Percentiles rank a stretch among this genome's conserved stretches.
phyloP scores from a whole-genome alignment of 1,140 invertebrate species.

The Drosophila nigromelanica region DNA sequence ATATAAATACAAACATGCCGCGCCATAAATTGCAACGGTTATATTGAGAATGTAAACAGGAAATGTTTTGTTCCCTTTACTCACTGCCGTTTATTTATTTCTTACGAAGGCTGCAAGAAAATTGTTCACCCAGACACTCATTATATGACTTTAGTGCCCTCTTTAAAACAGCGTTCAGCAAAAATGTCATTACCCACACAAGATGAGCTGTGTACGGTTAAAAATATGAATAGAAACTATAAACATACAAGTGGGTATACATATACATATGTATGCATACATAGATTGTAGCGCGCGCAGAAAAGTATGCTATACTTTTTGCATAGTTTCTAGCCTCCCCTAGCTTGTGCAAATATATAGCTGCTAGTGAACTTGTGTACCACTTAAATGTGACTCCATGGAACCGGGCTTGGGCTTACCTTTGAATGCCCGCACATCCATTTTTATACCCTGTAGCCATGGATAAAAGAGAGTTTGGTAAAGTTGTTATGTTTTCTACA shows the following conservation, averaged over 20 bases:
- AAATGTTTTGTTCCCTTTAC: conserved; percentile 65
- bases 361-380: conserved; percentile 1
- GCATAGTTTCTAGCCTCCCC: background rate
- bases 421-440: too few species aligned
- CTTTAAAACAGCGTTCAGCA: conserved; percentile 6
- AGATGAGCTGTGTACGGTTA: background rate
- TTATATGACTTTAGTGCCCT: conserved; percentile 14
- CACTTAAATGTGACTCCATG: conserved; percentile 6
- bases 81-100: conserved; percentile 17
- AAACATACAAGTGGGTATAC: background rate
- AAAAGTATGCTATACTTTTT: conserved; percentile 25
- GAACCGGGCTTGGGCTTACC: background rate
- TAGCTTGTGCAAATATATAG: background rate
- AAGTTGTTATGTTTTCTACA: too few species aligned
- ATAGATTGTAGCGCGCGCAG: background rate
- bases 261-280: background rate
- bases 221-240: conserved; percentile 9
- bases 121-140: conserved; percentile 1
- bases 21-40: conserved; percentile 75
- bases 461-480: too few species aligned
- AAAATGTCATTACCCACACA: conserved; percentile 19
- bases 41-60: conserved; percentile 77
- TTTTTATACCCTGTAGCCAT: too few species aligned
- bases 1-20: conserved; percentile 55
- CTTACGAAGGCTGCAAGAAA: conserved; percentile 14